phyloP scores from a whole-genome alignment of 2,797 vertebrate genomes.

The Craterocephalus amniculus region DNA sequence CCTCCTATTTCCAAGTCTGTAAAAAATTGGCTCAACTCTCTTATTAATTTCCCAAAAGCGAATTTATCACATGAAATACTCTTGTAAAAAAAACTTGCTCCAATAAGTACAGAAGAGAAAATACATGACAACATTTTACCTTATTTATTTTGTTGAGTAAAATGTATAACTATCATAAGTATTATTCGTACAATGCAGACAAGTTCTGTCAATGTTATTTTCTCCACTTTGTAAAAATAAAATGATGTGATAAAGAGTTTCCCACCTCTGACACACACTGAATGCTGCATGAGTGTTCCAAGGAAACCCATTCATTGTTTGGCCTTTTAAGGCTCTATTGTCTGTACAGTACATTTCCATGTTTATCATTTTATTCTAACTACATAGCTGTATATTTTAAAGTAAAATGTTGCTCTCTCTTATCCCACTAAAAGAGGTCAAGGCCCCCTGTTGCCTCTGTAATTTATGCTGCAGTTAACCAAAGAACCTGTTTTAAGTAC shows the following conservation, averaged over 20 bases:
- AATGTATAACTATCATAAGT: not conserved
- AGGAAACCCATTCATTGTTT: no score
- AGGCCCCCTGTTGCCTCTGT: not conserved
- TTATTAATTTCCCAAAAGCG: not conserved
- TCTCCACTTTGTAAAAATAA: no score
- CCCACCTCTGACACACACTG: no score
- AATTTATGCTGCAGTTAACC: not conserved
- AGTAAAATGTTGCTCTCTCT: not conserved
- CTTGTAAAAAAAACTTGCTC: not conserved
- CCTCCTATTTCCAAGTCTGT: not conserved
- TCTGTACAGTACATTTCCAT: no score
- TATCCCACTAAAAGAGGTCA: not conserved
- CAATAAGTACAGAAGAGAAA: not conserved
- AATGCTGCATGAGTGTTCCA: no score
- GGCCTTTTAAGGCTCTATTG: no score
- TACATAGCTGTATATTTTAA: no score
- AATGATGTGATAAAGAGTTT: no score
- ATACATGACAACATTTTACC: not conserved
- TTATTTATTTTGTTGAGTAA: not conserved
- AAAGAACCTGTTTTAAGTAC: conserved; percentile 7
- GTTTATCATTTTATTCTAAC: no score
- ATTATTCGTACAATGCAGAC: no score
- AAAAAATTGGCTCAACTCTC: not conserved
- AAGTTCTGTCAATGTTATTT: no score
- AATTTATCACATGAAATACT: not conserved